Base-by-base conservation (phyloP, 2,113 vertebrate genomes). In the Noctilio leporinus region DNA sequence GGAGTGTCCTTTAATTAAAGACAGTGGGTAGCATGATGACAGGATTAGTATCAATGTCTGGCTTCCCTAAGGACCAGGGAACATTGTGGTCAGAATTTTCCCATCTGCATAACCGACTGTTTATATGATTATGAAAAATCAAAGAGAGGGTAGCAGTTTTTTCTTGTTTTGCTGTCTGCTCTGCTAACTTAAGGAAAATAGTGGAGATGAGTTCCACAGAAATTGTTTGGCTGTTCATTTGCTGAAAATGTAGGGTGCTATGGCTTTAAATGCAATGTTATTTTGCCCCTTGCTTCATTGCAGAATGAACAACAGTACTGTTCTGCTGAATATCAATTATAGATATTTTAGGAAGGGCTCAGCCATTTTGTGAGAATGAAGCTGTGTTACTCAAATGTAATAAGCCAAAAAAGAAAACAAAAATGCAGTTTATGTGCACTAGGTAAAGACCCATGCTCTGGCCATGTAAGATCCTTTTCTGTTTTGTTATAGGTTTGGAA, bases 1-100 rank as follows among this genome's bases (percentile, higher is more conserved):
- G 70, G 73, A 65, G 59, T 3, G 51, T 82, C 49, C 87, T 91
- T 94, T 86, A 64, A 94, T 93, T 76, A 96, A 77, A 91, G 87
- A 73, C 5, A 22, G 28, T 28, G 1, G 17, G 33, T 59, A 86
- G 53, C 22, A 43, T 2, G 45, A 59, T 72, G 55, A 95, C 53
- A 76, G 89, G 35, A 47, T 97, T 89, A 90, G 91, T 51, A 86
- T 55, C 70, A 33, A 76, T 69, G 35, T 19, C 80, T 82, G 33
- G 53, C 73, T 78, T 14, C 14, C 51, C 70, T 93, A 40, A 59
- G 24, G 92, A 75, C 70, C 88, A 84, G 53, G 59, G 64, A 65
- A 22, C 22, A 3, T 30, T 38, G 49, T 82, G 82, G 72, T 53
- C 5, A 12, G 67, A 69, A n/a, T 70, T 97, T 93, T 93, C 35